A percentile compares a stretch with the other conserved stretches of the same genome.
These are phyloP conservation scores for Agonopterix alstromeriana DNA, from an alignment of 2,888 invertebrate genomes.

Conservation along the genomic window DNA sequence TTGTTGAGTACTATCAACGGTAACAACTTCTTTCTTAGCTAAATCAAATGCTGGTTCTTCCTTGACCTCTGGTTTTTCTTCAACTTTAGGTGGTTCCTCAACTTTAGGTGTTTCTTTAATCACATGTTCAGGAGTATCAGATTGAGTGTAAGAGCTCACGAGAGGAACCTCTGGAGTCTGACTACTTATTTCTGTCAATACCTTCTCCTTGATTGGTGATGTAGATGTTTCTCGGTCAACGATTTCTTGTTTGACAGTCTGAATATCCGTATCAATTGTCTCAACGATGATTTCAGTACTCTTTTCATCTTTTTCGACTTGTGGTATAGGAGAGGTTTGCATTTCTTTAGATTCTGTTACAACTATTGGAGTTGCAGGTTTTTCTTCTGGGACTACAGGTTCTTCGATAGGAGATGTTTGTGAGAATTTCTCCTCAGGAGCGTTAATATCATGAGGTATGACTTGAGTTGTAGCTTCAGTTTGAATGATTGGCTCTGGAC, in stretches of 20 bases:
- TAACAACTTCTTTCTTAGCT: conserved; percentile 22
- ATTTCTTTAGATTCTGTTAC: conserved; percentile 67
- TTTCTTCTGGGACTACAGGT: conserved; percentile 25
- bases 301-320: conserved; percentile 48
- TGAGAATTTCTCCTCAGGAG: conserved; percentile 64
- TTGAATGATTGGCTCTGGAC: conserved; percentile 47
- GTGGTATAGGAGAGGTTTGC: conserved; percentile 72
- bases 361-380: conserved; percentile 42
- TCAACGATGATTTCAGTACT: conserved; percentile 52
- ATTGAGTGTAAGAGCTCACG: conserved; percentile 59
- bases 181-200: conserved; percentile 46
- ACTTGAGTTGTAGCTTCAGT: conserved; percentile 77
- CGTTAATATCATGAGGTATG: conserved; percentile 47
- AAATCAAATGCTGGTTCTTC: neutral
- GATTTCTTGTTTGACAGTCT: conserved; percentile 46
- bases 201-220: conserved; percentile 43
- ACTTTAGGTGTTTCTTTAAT: conserved; percentile 14
- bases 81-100: conserved; percentile 16
- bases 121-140: conserved; percentile 44
- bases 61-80: conserved; percentile 14
- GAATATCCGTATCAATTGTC: conserved; percentile 57
- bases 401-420: conserved; percentile 60
- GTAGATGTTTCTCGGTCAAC: conserved; percentile 58
- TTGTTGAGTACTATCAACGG: conserved; percentile 37
- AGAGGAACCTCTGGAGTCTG: conserved; percentile 56